phyloP scores from a whole-genome alignment of 2,888 invertebrate genomes.

The Himalopsyche tibetana region DNA sequence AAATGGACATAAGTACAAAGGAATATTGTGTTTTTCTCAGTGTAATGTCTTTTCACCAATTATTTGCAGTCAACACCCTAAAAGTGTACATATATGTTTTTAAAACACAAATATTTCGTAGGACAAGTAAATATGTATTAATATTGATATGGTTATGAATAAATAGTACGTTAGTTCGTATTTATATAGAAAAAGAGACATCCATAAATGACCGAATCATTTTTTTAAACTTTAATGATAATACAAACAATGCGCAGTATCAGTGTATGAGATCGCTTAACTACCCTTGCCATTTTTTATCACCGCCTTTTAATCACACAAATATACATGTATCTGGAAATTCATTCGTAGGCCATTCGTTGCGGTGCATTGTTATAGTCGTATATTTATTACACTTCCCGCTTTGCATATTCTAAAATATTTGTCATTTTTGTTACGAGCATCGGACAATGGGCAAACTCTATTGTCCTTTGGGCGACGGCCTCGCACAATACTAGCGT shows the following conservation, averaged over 20 bases:
- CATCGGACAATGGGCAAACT: conserved; percentile 52
- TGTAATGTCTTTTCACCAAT: too few relatives aligned
- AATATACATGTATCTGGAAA: conserved; percentile 52
- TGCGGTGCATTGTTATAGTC: conserved; percentile 63
- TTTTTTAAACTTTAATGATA: neutral
- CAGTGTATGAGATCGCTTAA: conserved; percentile 15
- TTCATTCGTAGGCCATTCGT: conserved; percentile 60
- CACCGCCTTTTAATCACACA: conserved; percentile 61
- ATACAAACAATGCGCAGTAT: neutral
- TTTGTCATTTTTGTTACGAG: conserved; percentile 62
- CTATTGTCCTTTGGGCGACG: conserved; percentile 34
- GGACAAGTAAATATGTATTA: too few relatives aligned
- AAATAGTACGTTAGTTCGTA: neutral
- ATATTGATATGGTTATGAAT: neutral
- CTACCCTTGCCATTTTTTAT: conserved; percentile 52
- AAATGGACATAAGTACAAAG: too few relatives aligned
- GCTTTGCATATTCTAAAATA: conserved; percentile 63
- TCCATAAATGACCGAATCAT: neutral
- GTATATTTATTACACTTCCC: conserved; percentile 63
- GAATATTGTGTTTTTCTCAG: too few relatives aligned
- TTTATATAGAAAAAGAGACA: neutral
- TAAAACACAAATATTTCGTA: too few relatives aligned
- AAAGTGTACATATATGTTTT: too few relatives aligned
- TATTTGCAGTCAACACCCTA: too few relatives aligned
- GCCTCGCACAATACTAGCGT: conserved; percentile 48